Evolutionary conservation across 1,140 invertebrate species (phyloP).

Genomic region (Tribolium madens): DNA sequence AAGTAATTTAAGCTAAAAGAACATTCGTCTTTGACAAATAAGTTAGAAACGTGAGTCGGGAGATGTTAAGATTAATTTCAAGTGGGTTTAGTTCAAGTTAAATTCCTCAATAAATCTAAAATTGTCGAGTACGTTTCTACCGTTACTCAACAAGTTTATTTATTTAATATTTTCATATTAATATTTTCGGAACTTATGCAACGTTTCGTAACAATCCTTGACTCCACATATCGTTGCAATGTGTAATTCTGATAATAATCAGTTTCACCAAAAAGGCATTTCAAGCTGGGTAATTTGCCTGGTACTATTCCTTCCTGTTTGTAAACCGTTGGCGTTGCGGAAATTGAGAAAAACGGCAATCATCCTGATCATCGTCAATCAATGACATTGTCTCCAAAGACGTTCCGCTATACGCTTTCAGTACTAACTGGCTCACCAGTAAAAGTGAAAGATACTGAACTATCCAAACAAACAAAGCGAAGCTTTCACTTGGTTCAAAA

Average conservation of each 20-base stretch:
- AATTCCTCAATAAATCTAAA: background rate
- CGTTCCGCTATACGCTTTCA: constrained; percentile 55
- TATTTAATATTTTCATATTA: background rate
- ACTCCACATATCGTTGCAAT: constrained; percentile 5
- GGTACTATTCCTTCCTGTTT: constrained; percentile 13
- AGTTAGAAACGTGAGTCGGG: background rate
- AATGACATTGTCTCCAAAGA: constrained; percentile 51
- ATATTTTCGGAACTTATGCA: constrained; percentile 17
- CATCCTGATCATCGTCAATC: constrained; percentile 47
- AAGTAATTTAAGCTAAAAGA: background rate
- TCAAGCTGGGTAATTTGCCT: constrained; percentile 8
- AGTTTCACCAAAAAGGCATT: background rate
- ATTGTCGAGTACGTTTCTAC: too few relatives aligned
- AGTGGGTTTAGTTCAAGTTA: background rate
- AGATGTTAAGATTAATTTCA: background rate
- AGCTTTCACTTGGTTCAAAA: constrained; percentile 50
- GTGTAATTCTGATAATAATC: constrained; percentile 16
- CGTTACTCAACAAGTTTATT: background rate
- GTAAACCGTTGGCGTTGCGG: background rate
- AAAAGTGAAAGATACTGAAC: constrained; percentile 55
- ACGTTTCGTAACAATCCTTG: constrained; percentile 24
- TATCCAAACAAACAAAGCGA: constrained; percentile 49
- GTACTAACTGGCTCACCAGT: constrained; percentile 53
- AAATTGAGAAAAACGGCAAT: constrained; percentile 35
- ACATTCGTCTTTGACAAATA: background rate